Conservation (phyloP, 30 jellyfish, hydroid and myxozoan genomes). For the Turritopsis rubra region DNA sequence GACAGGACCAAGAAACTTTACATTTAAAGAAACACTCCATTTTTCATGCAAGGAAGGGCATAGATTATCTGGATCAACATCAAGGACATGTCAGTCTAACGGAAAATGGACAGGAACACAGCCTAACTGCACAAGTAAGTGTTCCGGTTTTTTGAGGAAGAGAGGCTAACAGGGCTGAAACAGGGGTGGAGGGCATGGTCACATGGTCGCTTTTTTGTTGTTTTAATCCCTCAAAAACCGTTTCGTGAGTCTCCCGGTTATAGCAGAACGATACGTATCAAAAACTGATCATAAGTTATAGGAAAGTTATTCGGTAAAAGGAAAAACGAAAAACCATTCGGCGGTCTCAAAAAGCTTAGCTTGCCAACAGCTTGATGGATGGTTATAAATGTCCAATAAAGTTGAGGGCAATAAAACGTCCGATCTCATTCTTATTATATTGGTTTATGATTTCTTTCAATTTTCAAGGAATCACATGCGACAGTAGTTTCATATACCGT, state of each 20-base stretch:
- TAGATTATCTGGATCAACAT: constrained; percentile 41
- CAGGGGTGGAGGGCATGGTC: not conserved
- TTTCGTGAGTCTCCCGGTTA: too few relatives aligned
- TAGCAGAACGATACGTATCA: too few relatives aligned
- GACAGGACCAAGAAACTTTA: constrained; percentile 50
- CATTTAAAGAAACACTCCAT: constrained; percentile 43
- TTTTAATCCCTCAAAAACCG: too few relatives aligned
- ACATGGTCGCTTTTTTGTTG: not conserved
- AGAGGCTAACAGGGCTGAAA: not conserved
- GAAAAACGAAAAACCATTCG: too few relatives aligned
- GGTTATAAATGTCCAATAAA: too few relatives aligned
- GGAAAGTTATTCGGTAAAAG: too few relatives aligned
- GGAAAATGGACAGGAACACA: constrained; percentile 81
- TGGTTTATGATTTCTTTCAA: too few relatives aligned
- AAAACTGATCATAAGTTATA: too few relatives aligned
- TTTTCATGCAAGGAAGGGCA: constrained; percentile 62
- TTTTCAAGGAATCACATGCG: constrained; percentile 19
- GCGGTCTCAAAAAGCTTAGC: too few relatives aligned
- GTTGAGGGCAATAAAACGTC: too few relatives aligned
- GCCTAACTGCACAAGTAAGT: constrained; percentile 77
- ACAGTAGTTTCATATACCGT: not conserved
- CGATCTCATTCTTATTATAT: too few relatives aligned
- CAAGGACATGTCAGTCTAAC: constrained; percentile 60
- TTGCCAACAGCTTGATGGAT: too few relatives aligned
- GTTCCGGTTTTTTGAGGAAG: not conserved